Evolutionary conservation across 2,888 invertebrate species (phyloP).

Genomic region (Erebia epiphron): DNA sequence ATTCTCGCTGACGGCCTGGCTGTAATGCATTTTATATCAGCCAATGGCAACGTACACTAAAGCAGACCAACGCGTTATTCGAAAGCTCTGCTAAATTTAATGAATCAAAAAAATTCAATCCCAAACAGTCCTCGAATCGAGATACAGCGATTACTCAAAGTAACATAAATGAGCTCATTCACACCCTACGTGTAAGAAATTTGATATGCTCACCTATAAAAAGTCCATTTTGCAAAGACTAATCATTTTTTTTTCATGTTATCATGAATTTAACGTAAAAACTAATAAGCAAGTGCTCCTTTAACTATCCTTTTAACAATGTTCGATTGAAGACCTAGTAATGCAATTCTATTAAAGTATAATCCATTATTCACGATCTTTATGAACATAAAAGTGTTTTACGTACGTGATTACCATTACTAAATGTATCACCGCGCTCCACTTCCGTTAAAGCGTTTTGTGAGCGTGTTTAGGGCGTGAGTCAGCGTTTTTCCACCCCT

Average conservation of each 20-base stretch:
- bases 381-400: constrained; percentile 3
- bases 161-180: background rate
- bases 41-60: constrained; percentile 50
- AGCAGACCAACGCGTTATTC: constrained; percentile 38
- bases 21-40: constrained; percentile 61
- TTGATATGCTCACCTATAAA: background rate
- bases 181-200: background rate
- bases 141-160: background rate
- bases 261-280: background rate
- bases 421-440: background rate
- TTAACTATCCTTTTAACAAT: background rate
- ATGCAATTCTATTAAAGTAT: constrained; percentile 5
- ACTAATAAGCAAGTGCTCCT: background rate
- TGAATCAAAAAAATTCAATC: background rate
- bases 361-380: constrained; percentile 14
- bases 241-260: background rate
- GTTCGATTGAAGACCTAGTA: background rate
- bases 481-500: constrained; percentile 49
- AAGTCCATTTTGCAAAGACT: background rate
- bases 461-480: constrained; percentile 26
- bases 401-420: constrained; percentile 10
- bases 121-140: background rate
- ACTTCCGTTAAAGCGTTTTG: constrained; percentile 12
- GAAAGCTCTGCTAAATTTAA: background rate
- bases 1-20: constrained; percentile 63